phyloP scores from a whole-genome alignment of 1,140 invertebrate species.

The Trypoxylus dichotomus region DNA sequence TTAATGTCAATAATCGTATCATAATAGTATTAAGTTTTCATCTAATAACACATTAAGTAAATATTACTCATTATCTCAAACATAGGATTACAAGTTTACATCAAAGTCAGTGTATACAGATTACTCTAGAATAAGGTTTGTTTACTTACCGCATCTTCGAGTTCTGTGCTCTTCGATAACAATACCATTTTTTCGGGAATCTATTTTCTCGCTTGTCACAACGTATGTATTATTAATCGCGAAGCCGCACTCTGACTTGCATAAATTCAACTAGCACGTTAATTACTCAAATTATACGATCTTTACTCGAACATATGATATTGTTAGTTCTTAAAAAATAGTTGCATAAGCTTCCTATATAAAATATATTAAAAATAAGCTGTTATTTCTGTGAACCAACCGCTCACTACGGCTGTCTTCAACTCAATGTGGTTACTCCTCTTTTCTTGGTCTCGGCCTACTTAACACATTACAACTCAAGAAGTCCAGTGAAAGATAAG shows the following conservation, averaged over 20 bases:
- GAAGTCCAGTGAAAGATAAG: constrained; percentile 23
- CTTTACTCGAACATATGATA: not conserved
- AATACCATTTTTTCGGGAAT: constrained; percentile 37
- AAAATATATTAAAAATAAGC: not conserved
- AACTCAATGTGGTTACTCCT: constrained; percentile 43
- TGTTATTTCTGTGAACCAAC: constrained; percentile 30
- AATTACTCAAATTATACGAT: not conserved
- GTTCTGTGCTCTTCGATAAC: constrained; percentile 36
- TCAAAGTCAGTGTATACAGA: not conserved
- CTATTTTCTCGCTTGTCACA: not conserved
- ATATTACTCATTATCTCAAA: too few relatives aligned
- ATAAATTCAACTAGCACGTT: constrained; percentile 7
- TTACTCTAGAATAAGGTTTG: not conserved
- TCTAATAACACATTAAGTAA: too few relatives aligned
- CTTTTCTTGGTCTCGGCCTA: constrained; percentile 40
- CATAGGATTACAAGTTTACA: too few relatives aligned
- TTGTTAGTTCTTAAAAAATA: not conserved
- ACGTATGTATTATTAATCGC: not conserved
- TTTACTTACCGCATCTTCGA: constrained; percentile 41
- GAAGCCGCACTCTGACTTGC: not conserved
- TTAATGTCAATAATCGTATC: too few relatives aligned
- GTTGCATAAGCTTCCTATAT: not conserved
- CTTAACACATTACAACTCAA: constrained; percentile 34
- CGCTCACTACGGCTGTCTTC: constrained; percentile 37
- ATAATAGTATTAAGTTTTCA: too few relatives aligned